Base-by-base conservation (phyloP, 2,113 vertebrate species). In the Seriola rivoliana region DNA sequence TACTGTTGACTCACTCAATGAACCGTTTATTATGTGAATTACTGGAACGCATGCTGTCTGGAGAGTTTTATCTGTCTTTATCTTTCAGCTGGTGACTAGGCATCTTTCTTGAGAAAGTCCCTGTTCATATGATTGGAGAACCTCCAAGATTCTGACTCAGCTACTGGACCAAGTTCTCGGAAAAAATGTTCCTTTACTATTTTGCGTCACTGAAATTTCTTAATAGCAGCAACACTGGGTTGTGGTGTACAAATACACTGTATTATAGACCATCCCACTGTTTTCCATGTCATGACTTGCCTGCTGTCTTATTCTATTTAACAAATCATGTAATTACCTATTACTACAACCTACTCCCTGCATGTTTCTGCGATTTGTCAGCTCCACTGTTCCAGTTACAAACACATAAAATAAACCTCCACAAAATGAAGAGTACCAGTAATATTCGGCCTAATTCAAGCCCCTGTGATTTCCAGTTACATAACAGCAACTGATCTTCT, bases 401-500 rank as follows among this genome's bases (percentile, higher is more conserved):
- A 52, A n/a, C 5, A 36, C 34, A 48, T 17, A 48, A 65, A 29
- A 67, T 75, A 54, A 40, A 62, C 1, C 14, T 48, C 36, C 9
- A 12, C 12, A 46, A 60, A 21, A 68, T 38, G 4, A 62, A 21
- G 0, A 29, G 38, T 10, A 34, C 44, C 46, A 48, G 71, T 19
- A 60, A 38, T 60, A 59, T 67, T 85, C 70, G 57, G 21, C 40
- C 68, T 48, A 76, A 64, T 69, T 72, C 42, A 78, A 77, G 44
- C n/a, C 60, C 8, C 58, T 80, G 60, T 62, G 36, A 72, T 81
- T 82, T 72, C 9, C 34, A 58, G 75, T 94, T 93, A 91, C 65
- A 42, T 92, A 93, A 93, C 75, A 86, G 67, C 63, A 60, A 36
- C 79, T 89, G 89, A 94, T 91, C 90, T 90, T 84, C 85, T 93